These are phyloP conservation scores for Seira ritae DNA, from an alignment of 2,888 invertebrate genomes.

Conservation along the genomic window DNA sequence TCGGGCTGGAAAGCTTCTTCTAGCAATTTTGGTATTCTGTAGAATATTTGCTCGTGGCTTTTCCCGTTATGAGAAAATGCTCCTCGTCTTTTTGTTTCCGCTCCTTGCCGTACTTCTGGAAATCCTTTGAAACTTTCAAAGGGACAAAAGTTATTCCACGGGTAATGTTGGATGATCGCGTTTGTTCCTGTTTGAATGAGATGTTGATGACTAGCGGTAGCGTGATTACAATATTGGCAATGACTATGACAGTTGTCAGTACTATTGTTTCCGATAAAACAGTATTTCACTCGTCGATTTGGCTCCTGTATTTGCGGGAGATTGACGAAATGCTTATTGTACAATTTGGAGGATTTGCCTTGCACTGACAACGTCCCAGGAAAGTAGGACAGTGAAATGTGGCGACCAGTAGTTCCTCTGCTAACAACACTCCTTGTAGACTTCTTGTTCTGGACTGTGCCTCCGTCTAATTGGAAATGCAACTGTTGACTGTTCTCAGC, in stretches of 20 bases:
- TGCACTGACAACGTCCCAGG: slow-evolving; percentile 33
- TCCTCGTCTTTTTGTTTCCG: slow-evolving; percentile 22
- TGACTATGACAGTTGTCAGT: slow-evolving; percentile 28
- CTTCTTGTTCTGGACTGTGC: neutral
- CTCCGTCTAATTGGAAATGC: slow-evolving; percentile 45
- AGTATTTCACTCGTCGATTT: neutral
- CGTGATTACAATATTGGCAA: slow-evolving; percentile 6
- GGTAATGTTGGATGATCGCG: slow-evolving; percentile 10
- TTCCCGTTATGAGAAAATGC: neutral
- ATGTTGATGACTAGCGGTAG: neutral
- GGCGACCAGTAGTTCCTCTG: neutral
- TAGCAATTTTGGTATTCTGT: slow-evolving; percentile 53
- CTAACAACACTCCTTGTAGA: neutral
- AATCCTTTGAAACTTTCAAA: slow-evolving; percentile 44
- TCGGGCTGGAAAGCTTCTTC: slow-evolving; percentile 64
- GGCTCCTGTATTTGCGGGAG: slow-evolving; percentile 36
- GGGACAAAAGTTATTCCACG: slow-evolving; percentile 31
- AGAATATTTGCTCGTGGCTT: slow-evolving; percentile 29
- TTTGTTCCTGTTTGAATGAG: slow-evolving; percentile 7
- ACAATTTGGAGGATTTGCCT: slow-evolving; percentile 61
- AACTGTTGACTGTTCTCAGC: slow-evolving; percentile 51
- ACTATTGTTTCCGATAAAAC: slow-evolving; percentile 1
- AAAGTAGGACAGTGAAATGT: neutral
- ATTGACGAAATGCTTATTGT: slow-evolving; percentile 56
- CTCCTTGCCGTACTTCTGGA: slow-evolving; percentile 47